Base-by-base conservation (phyloP, 2,888 invertebrate genomes). In the Dusona sp. region DNA sequence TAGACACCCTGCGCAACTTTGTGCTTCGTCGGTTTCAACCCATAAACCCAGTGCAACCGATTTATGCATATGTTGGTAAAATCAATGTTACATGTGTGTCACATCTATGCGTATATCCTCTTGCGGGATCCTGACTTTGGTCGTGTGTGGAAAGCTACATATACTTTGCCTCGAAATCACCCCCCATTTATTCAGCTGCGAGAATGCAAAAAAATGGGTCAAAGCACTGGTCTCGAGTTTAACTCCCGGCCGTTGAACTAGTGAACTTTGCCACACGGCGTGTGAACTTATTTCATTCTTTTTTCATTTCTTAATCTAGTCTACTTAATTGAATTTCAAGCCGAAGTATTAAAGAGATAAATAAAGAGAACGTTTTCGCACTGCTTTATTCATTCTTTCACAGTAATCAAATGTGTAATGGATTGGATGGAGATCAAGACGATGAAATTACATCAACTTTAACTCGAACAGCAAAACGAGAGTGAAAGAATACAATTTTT, bases 141-240 rank as follows among this genome's bases (percentile, higher is more conserved):
- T 6, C 16, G 6, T 25, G 16, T 2, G 7, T 68, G 42, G 22
- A 1, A 42, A 68, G 16, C 42, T 45, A 2, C n/a, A 22, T 45
- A 16, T 25, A 68, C 45, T 25, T 25, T 25, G 79, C 84, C 33
- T 74, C 77, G 36, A 80, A 72, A 57, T 25, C 51, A 38, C 38
- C 38, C 36, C 22, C 36, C 54, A 54, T 42, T 42, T 45, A 25
- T 19, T 42, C 45, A 57, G n/a, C 73, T 68, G 72, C 74, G 65
- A 64, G 38, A 70, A 79, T 70, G 80, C 74, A 82, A 79, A 74
- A 42, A 84, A 79, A 51, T 75, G 36, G 74, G 79, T 75, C 84
- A 75, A 74, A 48, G 61, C n/a, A 33, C 36, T 45, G 19, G 22
- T 25, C 45, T 29, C 9, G 9, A 25, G 54, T n/a, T 79, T 67